A percentile compares a stretch with the other conserved stretches of the same genome.
These are phyloP conservation scores for Tanypteryx hageni DNA, from an alignment of 2,888 invertebrate species.

Conservation along the genomic window DNA sequence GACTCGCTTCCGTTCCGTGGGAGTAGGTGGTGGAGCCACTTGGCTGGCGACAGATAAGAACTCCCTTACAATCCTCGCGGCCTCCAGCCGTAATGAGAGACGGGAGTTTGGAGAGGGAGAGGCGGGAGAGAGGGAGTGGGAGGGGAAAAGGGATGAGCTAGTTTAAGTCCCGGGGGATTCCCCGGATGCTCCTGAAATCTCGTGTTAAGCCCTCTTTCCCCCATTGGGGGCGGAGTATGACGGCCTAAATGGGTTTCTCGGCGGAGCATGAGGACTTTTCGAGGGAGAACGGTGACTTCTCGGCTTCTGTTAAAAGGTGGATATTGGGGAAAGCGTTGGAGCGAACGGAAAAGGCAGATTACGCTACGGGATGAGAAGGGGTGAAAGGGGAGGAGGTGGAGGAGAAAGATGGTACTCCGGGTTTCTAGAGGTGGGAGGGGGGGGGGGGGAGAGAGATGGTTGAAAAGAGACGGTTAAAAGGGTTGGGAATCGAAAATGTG, in stretches of 20 bases:
- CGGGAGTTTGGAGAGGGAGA: not conserved
- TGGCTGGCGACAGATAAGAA: conserved; percentile 62
- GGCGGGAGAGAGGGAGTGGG: not conserved
- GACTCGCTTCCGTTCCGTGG: conserved; percentile 59
- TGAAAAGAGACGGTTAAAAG: not conserved
- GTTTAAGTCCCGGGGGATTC: conserved; percentile 36
- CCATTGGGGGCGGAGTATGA: conserved; percentile 22
- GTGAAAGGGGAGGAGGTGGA: conserved; percentile 33
- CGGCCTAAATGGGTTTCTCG: conserved; percentile 50
- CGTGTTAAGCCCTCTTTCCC: conserved; percentile 43
- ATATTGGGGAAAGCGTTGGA: conserved; percentile 43
- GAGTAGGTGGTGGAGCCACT: conserved; percentile 51
- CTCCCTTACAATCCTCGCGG: conserved; percentile 36
- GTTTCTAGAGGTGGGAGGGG: not conserved
- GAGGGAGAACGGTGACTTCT: conserved; percentile 54
- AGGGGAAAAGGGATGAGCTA: not conserved
- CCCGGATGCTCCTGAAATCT: conserved; percentile 41
- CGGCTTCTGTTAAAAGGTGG: conserved; percentile 44
- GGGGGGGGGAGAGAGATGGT: not conserved
- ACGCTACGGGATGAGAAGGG: conserved; percentile 48
- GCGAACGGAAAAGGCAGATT: conserved; percentile 60
- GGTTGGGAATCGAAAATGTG: conserved; percentile 17
- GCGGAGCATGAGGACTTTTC: not conserved
- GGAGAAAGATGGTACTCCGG: conserved; percentile 31
- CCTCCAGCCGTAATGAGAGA: conserved; percentile 47